phyloP scores from a whole-genome alignment of 1,140 invertebrate genomes.

The Cyrtorhinus lividipennis region DNA sequence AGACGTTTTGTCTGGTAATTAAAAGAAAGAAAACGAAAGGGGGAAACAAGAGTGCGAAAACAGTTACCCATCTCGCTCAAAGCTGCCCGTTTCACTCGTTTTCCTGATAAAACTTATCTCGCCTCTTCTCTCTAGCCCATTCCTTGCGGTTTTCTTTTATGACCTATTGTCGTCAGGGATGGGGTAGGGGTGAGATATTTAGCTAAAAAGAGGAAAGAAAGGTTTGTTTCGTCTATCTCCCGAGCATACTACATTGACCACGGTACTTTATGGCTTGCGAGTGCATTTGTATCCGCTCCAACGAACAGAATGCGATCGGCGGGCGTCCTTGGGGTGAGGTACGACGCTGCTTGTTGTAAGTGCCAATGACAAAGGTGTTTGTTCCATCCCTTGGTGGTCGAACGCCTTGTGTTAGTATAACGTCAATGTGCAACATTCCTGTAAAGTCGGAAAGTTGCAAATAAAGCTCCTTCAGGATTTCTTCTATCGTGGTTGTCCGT shows the following conservation, averaged over 20 bases:
- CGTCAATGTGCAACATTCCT: no score
- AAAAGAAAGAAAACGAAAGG: not conserved
- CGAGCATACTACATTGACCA: not conserved
- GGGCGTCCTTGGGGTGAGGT: no score
- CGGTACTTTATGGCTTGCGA: not conserved
- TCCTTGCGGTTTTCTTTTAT: not conserved
- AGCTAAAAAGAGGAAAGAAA: not conserved
- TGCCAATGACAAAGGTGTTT: no score
- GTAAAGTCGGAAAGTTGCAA: no score
- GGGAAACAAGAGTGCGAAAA: not conserved
- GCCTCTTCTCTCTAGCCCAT: not conserved
- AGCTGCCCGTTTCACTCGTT: no score
- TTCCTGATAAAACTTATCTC: not conserved
- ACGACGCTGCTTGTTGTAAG: no score
- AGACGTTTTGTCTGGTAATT: not conserved
- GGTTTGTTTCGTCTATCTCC: not conserved
- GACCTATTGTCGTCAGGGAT: not conserved
- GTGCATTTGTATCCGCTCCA: not conserved
- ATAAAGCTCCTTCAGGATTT: no score
- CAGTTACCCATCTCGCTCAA: not conserved
- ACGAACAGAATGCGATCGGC: no score
- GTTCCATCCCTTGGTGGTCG: no score
- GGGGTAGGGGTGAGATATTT: not conserved
- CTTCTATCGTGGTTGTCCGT: no score
- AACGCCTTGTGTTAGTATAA: no score